Evolutionary conservation across 2,797 vertebrate genomes (phyloP).

Genomic region (Lepilemur ruficaudatus): DNA sequence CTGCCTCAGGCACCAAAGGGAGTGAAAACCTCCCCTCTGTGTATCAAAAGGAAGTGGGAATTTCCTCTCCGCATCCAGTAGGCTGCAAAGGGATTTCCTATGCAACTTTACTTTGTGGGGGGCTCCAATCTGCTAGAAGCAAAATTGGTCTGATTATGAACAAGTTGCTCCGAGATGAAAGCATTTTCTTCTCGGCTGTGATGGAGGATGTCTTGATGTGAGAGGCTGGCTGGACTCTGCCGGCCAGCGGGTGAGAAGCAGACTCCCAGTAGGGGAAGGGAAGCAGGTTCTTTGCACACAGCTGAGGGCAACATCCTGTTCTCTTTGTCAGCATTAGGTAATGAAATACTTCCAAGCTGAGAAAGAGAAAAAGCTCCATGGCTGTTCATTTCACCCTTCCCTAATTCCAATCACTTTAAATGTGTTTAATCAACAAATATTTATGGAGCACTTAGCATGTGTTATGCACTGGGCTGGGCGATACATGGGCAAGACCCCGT

Average conservation of each 20-base stretch:
- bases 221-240: neutral
- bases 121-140: slow-evolving; percentile 32
- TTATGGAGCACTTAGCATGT: neutral
- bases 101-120: neutral
- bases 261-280: neutral
- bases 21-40: neutral
- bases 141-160: slow-evolving; percentile 55
- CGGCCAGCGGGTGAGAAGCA: neutral
- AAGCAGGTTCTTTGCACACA: neutral
- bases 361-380: neutral
- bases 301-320: neutral
- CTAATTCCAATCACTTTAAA: neutral
- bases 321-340: neutral
- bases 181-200: neutral
- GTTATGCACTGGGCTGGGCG: neutral
- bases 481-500: neutral
- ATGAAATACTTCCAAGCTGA: slow-evolving; percentile 15
- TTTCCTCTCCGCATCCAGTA: neutral
- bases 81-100: slow-evolving; percentile 59
- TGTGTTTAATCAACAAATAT: neutral
- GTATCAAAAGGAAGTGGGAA: neutral
- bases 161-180: slow-evolving; percentile 40
- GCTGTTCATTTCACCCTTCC: neutral
- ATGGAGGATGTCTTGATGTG: neutral
- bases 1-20: neutral